Conservation (phyloP, 2,888 invertebrate species). For the Magallana nippona region DNA sequence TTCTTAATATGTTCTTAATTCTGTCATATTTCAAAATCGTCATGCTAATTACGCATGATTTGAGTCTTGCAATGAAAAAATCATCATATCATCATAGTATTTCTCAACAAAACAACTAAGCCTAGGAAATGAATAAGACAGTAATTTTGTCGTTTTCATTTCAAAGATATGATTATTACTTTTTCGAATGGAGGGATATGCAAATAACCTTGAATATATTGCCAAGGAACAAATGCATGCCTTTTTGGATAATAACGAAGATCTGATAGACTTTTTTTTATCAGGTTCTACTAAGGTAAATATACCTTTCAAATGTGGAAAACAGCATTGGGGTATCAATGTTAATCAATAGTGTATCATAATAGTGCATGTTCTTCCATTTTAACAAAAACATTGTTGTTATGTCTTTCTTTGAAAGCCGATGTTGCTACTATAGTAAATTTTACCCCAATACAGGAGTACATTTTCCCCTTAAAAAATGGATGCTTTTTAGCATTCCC, state of each 20-base stretch:
- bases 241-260: conserved; percentile 44
- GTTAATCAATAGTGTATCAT: too few relatives aligned
- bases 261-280: conserved; percentile 41
- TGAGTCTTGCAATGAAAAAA: too few relatives aligned
- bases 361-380: too few relatives aligned
- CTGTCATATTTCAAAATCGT: not conserved
- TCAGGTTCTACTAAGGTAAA: conserved; percentile 46
- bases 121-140: too few relatives aligned
- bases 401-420: not conserved
- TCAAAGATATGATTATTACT: conserved; percentile 35
- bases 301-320: too few relatives aligned
- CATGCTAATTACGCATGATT: not conserved
- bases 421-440: not conserved
- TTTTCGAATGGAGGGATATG: conserved; percentile 47
- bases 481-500: too few relatives aligned
- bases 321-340: too few relatives aligned
- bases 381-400: not conserved
- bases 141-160: not conserved
- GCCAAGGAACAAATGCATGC: conserved; percentile 43
- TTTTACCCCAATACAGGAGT: not conserved
- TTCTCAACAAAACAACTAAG: too few relatives aligned
- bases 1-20: not conserved
- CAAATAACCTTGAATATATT: conserved; percentile 44
- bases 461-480: too few relatives aligned
- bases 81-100: too few relatives aligned